Evolutionary conservation across 2,888 invertebrate species (phyloP).

Genomic region (Pelosia muscerda): DNA sequence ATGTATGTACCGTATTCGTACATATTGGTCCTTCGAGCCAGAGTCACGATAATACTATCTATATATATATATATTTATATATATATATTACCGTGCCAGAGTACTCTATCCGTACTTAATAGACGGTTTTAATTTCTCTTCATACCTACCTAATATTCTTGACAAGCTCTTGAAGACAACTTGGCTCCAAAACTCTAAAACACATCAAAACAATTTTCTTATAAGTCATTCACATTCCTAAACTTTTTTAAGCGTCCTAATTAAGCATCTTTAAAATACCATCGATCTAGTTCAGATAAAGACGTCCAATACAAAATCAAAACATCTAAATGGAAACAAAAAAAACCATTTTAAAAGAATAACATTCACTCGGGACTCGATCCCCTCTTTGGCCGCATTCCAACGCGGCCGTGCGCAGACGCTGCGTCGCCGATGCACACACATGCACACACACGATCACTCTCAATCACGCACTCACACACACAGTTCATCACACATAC

Average conservation of each 20-base stretch:
- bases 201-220: not conserved
- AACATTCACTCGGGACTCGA: slow-evolving; percentile 48
- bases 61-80: too few species aligned
- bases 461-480: slow-evolving; percentile 15
- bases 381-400: slow-evolving; percentile 66
- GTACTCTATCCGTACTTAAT: too few species aligned
- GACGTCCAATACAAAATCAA: slow-evolving; percentile 39
- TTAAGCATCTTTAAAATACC: slow-evolving; percentile 27
- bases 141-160: too few species aligned
- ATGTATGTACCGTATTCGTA: too few species aligned
- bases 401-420: slow-evolving; percentile 67
- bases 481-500: not conserved
- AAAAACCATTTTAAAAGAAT: slow-evolving; percentile 48
- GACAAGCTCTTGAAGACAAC: too few species aligned
- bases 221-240: not conserved
- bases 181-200: not conserved
- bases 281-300: slow-evolving; percentile 39
- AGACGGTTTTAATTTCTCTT: too few species aligned
- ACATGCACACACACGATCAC: slow-evolving; percentile 25
- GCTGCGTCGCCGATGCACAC: slow-evolving; percentile 66
- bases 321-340: slow-evolving; percentile 44
- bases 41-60: too few species aligned
- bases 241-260: slow-evolving; percentile 12
- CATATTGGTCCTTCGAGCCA: too few species aligned
- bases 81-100: too few species aligned